These are phyloP conservation scores for Apantesis nais DNA, from an alignment of 2,888 invertebrate species.

Conservation along the genomic window DNA sequence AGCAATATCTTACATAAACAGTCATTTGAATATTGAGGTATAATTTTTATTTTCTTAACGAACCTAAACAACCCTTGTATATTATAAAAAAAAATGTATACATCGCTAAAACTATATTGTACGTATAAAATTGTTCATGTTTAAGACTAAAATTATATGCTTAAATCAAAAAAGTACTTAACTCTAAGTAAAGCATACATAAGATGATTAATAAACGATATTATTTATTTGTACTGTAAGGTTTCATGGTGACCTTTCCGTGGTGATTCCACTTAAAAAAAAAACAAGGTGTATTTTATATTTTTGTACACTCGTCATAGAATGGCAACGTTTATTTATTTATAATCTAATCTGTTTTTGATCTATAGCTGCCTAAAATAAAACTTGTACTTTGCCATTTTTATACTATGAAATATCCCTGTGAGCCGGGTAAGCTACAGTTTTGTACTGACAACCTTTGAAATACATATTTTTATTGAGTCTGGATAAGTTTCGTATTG, in stretches of 20 bases:
- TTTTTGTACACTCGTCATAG: slow-evolving; percentile 55
- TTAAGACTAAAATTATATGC: slow-evolving; percentile 56
- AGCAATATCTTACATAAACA: slow-evolving; percentile 64
- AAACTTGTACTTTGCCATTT: slow-evolving; percentile 56
- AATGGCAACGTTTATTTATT: slow-evolving; percentile 58
- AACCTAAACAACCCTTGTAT: slow-evolving; percentile 67
- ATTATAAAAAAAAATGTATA: slow-evolving; percentile 60
- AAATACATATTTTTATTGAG: slow-evolving; percentile 16
- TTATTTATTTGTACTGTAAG: slow-evolving; percentile 82
- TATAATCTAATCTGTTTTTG: slow-evolving; percentile 46
- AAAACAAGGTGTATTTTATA: slow-evolving; percentile 17
- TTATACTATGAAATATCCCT: slow-evolving; percentile 38
- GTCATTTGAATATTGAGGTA: slow-evolving; percentile 74
- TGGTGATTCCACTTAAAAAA: slow-evolving; percentile 24
- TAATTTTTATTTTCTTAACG: slow-evolving; percentile 64
- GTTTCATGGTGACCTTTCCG: slow-evolving; percentile 52
- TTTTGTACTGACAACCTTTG: slow-evolving; percentile 22
- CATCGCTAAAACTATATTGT: slow-evolving; percentile 63
- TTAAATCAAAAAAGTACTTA: slow-evolving; percentile 55
- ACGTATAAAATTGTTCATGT: slow-evolving; percentile 67
- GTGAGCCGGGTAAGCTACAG: slow-evolving; percentile 15
- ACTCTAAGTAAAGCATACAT: slow-evolving; percentile 82
- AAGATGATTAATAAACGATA: slow-evolving; percentile 76
- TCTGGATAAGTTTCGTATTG: slow-evolving; percentile 5
- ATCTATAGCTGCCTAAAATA: slow-evolving; percentile 54